Evolutionary conservation across 2,113 vertebrate species (phyloP).

Genomic region (Promerops cafer): DNA sequence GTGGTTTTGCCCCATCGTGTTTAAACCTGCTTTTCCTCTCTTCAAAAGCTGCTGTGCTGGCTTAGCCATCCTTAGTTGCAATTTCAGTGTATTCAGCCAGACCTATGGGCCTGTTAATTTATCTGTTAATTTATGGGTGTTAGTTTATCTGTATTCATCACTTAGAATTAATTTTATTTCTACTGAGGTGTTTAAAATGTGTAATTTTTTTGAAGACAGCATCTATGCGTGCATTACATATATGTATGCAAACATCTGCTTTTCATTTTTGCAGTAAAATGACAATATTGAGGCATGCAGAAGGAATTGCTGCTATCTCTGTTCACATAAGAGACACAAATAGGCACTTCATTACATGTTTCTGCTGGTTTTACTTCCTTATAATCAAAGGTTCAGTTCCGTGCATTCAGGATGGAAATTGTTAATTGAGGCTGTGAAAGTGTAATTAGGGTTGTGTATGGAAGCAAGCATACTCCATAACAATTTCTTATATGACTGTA

Average conservation of each 20-base stretch:
- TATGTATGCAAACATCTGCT: background rate
- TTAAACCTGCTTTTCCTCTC: background rate
- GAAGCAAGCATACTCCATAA: background rate
- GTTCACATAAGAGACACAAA: background rate
- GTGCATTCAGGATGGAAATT: background rate
- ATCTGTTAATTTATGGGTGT: background rate
- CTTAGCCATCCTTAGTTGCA: background rate
- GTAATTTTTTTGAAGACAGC: background rate
- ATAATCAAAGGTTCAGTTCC: background rate
- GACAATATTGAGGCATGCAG: background rate
- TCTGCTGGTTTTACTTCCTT: background rate
- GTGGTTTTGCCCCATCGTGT: background rate
- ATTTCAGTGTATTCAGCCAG: background rate
- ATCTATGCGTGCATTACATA: rapidly evolving
- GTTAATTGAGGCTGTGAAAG: background rate
- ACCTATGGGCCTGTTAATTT: background rate
- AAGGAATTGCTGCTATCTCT: background rate
- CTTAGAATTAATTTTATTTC: background rate
- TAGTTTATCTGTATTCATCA: background rate
- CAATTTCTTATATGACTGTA: background rate
- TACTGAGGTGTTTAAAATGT: background rate
- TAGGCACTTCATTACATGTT: background rate
- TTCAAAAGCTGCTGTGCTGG: background rate
- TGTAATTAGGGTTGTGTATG: background rate
- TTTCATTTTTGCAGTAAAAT: background rate